Evolutionary conservation across 1,140 invertebrate genomes (phyloP), one percentile per base, ranked within the genome.

Genomic region (Drosophila pseudoobscura): DNA sequence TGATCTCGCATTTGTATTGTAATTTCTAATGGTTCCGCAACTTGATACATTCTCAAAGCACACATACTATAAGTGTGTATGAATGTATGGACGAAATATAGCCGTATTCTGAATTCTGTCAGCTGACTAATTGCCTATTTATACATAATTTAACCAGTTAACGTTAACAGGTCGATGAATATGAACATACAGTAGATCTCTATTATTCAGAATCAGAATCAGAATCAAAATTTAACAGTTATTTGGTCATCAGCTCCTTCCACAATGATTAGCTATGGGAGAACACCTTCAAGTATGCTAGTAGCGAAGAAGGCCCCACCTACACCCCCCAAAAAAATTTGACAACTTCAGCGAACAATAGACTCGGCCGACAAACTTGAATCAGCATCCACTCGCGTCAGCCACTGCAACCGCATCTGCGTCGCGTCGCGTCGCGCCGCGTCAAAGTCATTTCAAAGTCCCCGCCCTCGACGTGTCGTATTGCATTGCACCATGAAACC

Each of bases 401-500:
- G 39, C 63, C 53, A 43, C 52, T 54, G 44, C 29, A 69, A 68
- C 49, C 46, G 41, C 54, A 73, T 62, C 46, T 60, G 31, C 50
- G 2, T 6, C 15, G 31, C 50, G 2, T 6, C 15, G 66, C 22
- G 2, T 6, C 15, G 31, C 50, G 2, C 3, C 15, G 66, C 22
- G 9, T 44, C 63, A 45, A 17, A 35, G 45, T 15, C 43, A 64
- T 56, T 71, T 75, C 58, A 69, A 75, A 72, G 60, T 41, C 47
- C 69, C 46, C 49, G 57, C 58, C 51, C 35, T 22, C 50, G 11
- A 45, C 52, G 49, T 22, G 57, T 62, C n/a, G 51, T 51, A 66
- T 75, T 83, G 51, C 51, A 66, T 75, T 83, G 65, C 79, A 71
- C 45, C 70, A 78, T 83, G 71, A 83, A 82, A 61, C 65, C 65